A percentile compares a stretch with the other conserved stretches of the same genome.
Evolutionary conservation across 2,113 vertebrate species (phyloP).

Genomic region (Columba janthina): DNA sequence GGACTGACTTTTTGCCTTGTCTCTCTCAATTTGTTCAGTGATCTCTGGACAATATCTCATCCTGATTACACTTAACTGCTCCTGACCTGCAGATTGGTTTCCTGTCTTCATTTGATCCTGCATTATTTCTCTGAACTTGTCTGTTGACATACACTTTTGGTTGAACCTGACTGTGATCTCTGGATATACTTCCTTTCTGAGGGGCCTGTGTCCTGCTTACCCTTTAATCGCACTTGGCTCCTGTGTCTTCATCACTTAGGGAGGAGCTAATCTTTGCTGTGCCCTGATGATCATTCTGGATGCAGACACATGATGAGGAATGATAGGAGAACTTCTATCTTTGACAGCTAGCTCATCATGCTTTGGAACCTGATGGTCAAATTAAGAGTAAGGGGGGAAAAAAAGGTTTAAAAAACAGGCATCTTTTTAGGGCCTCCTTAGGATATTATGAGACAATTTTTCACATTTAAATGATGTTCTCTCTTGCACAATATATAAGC

Average conservation of each 20-base stretch:
- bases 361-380: not conserved
- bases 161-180: not conserved
- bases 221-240: not conserved
- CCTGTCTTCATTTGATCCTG: not conserved
- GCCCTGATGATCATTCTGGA: not conserved
- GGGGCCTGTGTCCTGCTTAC: not conserved
- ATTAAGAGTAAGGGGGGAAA: not conserved
- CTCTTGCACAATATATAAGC: not conserved
- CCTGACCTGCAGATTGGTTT: not conserved
- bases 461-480: not conserved
- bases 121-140: not conserved
- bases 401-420: not conserved
- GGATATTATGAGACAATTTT: not conserved
- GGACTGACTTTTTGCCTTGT: not conserved
- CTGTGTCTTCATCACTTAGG: rapidly evolving
- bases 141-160: not conserved
- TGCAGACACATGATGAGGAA: not conserved
- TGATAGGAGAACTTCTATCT: not conserved
- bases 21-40: not conserved
- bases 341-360: not conserved
- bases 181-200: not conserved
- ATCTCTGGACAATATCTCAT: not conserved
- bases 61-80: not conserved
- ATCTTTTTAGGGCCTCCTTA: not conserved
- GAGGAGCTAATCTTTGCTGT: not conserved